These are phyloP conservation scores for Plecturocebus donacophilus DNA, from an alignment of 2,113 vertebrate species.

Conservation along the genomic window DNA sequence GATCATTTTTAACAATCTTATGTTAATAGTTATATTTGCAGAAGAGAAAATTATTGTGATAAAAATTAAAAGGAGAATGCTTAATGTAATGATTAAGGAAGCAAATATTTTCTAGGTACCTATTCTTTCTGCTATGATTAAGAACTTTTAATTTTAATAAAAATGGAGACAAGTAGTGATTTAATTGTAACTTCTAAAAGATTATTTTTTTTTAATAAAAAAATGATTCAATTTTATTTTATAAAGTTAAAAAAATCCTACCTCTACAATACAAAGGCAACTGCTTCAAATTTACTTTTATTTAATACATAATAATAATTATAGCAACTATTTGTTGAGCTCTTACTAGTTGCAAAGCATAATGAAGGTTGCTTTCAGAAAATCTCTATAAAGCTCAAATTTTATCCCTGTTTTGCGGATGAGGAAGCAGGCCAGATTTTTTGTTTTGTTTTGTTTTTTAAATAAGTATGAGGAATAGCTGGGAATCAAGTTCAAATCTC, in stretches of 20 bases:
- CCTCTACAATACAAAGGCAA: background rate
- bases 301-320: background rate
- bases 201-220: background rate
- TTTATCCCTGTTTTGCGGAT: slow-evolving; percentile 1
- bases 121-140: slow-evolving; percentile 16
- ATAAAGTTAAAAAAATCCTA: background rate
- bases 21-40: background rate
- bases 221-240: background rate
- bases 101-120: background rate
- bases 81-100: background rate
- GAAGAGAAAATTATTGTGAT: background rate
- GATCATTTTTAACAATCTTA: background rate
- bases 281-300: background rate
- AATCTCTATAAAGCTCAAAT: background rate
- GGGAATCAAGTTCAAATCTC: background rate
- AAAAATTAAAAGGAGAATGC: background rate
- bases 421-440: background rate
- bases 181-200: background rate
- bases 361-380: background rate
- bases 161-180: background rate
- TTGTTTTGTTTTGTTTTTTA: background rate
- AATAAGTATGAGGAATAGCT: background rate
- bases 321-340: background rate
- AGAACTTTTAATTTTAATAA: slow-evolving; percentile 35
- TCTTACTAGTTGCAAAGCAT: background rate